phyloP scores from a whole-genome alignment of 2,113 vertebrate genomes.

The Echinops telfairi region DNA sequence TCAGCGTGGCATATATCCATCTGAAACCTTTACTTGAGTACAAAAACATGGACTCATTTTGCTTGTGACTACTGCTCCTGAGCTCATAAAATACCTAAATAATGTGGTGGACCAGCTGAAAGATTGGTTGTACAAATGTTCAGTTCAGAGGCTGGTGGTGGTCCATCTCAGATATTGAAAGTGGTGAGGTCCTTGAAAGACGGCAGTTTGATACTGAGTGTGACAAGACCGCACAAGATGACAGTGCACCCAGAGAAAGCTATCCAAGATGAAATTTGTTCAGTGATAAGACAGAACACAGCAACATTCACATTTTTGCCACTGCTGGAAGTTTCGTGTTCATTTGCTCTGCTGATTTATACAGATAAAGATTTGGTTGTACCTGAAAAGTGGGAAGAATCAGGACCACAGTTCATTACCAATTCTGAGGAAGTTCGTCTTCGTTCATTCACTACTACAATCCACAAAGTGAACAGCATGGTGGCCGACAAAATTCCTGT shows the following conservation, averaged over 20 bases:
- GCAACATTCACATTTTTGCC: conserved; percentile 97
- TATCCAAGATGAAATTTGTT: conserved; percentile 98
- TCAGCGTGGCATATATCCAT: conserved; percentile 96
- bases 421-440: no score
- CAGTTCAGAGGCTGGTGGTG: conserved; percentile 95
- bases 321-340: conserved; percentile 94
- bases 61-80: conserved; percentile 93
- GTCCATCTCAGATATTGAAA: conserved; percentile 96
- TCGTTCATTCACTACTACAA: no score
- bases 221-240: conserved; percentile 93
- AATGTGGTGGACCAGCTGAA: conserved; percentile 95
- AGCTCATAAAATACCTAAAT: conserved; percentile 94
- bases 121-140: conserved; percentile 97
- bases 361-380: conserved; percentile 95
- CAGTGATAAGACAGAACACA: conserved; percentile 96
- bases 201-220: conserved; percentile 99
- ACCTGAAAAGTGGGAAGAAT: conserved; percentile 92
- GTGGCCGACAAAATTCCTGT: conserved; percentile 92
- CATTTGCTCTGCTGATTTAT: conserved; percentile 97
- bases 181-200: conserved; percentile 94
- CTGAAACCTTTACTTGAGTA: conserved; percentile 94
- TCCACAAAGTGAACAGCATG: conserved; percentile 81
- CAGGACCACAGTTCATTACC: no score
- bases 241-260: conserved; percentile 93
- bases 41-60: conserved; percentile 96